Conservation (phyloP, 92 coral and sea anemone genomes). For the Pocillopora meandrina region DNA sequence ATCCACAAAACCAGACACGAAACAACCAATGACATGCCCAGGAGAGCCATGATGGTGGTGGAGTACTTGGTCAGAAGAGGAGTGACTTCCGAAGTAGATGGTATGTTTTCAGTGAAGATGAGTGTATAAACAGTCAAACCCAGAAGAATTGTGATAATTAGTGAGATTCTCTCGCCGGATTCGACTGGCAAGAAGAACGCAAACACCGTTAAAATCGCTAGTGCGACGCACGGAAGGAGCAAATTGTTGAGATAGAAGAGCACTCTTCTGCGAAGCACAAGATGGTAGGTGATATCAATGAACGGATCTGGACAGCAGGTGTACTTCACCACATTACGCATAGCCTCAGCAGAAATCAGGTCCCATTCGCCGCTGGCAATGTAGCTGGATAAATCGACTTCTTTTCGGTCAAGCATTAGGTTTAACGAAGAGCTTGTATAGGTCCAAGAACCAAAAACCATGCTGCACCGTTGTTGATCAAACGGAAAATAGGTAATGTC, state of each 20-base stretch:
- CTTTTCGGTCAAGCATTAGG: constrained; percentile 59
- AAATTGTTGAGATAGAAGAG: constrained; percentile 86
- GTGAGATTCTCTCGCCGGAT: constrained; percentile 91
- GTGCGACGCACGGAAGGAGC: constrained; percentile 84
- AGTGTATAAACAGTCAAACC: constrained; percentile 91
- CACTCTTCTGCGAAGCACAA: constrained; percentile 69
- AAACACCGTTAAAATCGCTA: constrained; percentile 79
- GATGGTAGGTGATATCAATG: constrained; percentile 81
- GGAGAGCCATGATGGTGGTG: constrained; percentile 67
- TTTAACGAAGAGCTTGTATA: constrained; percentile 71
- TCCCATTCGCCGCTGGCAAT: constrained; percentile 93
- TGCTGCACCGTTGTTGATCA: constrained; percentile 81
- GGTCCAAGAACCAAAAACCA: constrained; percentile 98
- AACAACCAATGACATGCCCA: constrained; percentile 76
- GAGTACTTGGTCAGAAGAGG: constrained; percentile 88
- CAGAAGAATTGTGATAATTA: constrained; percentile 85
- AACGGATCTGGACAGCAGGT: constrained; percentile 91
- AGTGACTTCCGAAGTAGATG: constrained; percentile 89
- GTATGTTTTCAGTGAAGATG: constrained; percentile 89
- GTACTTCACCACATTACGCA: constrained; percentile 85
- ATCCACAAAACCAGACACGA: constrained; percentile 73
- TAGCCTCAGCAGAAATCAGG: constrained; percentile 68
- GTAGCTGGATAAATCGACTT: constrained; percentile 89
- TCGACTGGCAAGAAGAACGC: constrained; percentile 92
- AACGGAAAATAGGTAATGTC: constrained; percentile 95